A percentile compares a stretch with the other conserved stretches of the same genome.
phyloP scores from a whole-genome alignment of 2,888 invertebrate species.

The Drosophila mayaguana region DNA sequence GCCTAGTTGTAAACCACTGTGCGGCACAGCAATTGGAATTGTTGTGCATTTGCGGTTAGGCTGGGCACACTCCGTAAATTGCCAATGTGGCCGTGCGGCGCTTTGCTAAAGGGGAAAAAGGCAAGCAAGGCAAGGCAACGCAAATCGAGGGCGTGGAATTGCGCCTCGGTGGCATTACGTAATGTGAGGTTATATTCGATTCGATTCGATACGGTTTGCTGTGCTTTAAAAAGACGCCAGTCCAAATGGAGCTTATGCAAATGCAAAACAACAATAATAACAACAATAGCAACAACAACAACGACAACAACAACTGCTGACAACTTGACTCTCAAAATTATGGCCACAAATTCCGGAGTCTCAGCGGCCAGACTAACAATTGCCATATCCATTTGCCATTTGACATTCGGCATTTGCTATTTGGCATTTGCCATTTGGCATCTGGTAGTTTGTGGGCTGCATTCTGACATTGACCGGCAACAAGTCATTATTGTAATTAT shows the following conservation, averaged over 20 bases:
- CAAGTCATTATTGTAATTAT: slow-evolving; percentile 78
- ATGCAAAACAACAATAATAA: slow-evolving; percentile 17
- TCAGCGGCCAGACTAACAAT: slow-evolving; percentile 1
- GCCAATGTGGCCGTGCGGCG: slow-evolving; percentile 28
- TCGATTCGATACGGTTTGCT: neutral
- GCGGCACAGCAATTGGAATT: slow-evolving; percentile 15
- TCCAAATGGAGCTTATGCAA: slow-evolving; percentile 42
- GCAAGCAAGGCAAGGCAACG: neutral
- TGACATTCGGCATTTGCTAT: neutral
- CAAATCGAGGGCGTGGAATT: neutral
- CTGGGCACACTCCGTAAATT: slow-evolving; percentile 29
- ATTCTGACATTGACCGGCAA: slow-evolving; percentile 55
- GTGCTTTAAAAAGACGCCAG: slow-evolving; percentile 29
- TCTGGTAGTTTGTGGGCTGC: slow-evolving; percentile 29
- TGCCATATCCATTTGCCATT: neutral
- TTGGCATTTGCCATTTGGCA: slow-evolving; percentile 1
- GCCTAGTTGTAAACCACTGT: slow-evolving; percentile 1
- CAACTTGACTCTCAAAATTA: slow-evolving; percentile 54
- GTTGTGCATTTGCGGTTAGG: slow-evolving; percentile 30
- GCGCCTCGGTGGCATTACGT: slow-evolving; percentile 4
- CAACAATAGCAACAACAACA: slow-evolving; percentile 3
- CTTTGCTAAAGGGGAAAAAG: neutral
- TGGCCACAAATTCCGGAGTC: slow-evolving; percentile 55
- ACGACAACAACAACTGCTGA: slow-evolving; percentile 33
- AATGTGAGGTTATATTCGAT: slow-evolving; percentile 9